Evolutionary conservation across 1,140 invertebrate species (phyloP).

Genomic region (Muscidifurax raptorellus): DNA sequence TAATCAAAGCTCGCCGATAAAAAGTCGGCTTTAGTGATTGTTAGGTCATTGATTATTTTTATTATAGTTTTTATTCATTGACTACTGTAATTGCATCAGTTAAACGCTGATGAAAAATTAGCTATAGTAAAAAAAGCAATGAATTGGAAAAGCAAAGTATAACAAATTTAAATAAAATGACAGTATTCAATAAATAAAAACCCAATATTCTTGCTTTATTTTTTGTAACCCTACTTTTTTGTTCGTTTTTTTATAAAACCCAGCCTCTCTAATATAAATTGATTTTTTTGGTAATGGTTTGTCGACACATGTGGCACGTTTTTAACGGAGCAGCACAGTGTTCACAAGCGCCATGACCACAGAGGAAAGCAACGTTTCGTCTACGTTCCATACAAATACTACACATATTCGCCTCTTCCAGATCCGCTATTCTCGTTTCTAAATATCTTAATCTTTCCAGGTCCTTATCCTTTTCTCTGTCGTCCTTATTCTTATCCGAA

Average conservation of each 20-base stretch:
- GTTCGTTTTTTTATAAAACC: not conserved
- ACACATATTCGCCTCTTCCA: constrained; percentile 89
- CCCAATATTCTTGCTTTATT: constrained; percentile 5
- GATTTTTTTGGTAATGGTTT: constrained; percentile 91
- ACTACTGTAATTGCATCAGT: constrained; percentile 35
- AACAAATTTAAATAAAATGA: constrained; percentile 19
- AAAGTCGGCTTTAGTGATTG: not conserved
- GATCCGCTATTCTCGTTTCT: constrained; percentile 90
- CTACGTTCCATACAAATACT: constrained; percentile 88
- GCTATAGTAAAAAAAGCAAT: constrained; percentile 10
- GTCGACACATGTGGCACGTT: constrained; percentile 94
- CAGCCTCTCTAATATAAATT: constrained; percentile 81
- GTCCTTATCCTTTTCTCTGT: constrained; percentile 71
- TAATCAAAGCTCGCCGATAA: constrained; percentile 1
- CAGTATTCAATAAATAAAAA: constrained; percentile 52
- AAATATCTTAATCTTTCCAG: constrained; percentile 84
- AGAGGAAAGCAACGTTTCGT: constrained; percentile 90
- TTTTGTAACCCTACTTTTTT: not conserved
- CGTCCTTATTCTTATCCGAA: constrained; percentile 57
- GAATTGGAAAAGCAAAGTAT: not conserved
- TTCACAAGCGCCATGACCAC: constrained; percentile 91
- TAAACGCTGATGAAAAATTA: not conserved
- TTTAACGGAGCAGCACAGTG: constrained; percentile 88
- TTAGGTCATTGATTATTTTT: constrained; percentile 6
- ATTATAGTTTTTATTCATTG: constrained; percentile 46